Evolutionary conservation across 2,888 invertebrate species (phyloP).

Genomic region (Dicranocentrus wangi): DNA sequence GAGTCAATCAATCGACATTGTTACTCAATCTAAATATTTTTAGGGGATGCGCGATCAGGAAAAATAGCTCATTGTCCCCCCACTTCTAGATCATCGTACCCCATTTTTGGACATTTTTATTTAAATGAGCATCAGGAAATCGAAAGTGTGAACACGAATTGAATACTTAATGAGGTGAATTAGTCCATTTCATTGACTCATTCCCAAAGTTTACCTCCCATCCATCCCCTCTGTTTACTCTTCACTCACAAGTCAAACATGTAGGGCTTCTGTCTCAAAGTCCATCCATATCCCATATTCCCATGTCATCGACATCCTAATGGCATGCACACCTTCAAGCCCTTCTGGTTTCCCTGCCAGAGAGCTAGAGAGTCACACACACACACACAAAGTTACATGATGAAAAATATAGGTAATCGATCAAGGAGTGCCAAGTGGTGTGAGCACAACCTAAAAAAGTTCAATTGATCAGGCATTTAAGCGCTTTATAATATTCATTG

Average conservation of each 20-base stretch:
- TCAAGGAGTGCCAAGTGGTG: constrained; percentile 15
- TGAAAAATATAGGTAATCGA: constrained; percentile 9
- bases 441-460: background rate
- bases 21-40: background rate
- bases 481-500: too few relatives aligned
- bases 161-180: constrained; percentile 61
- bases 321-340: background rate
- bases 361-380: background rate
- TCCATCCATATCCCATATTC: background rate
- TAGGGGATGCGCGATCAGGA: background rate
- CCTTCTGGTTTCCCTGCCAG: background rate
- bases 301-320: too few relatives aligned
- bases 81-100: background rate
- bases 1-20: background rate
- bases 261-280: constrained; percentile 20
- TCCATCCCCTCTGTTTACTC: background rate
- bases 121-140: constrained; percentile 56
- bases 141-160: constrained; percentile 65
- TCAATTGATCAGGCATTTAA: background rate
- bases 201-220: background rate
- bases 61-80: background rate
- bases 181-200: constrained; percentile 19
- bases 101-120: constrained; percentile 37
- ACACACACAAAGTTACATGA: background rate
- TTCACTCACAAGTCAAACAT: constrained; percentile 13